Base-by-base conservation (phyloP, 2,113 vertebrate species). In the Salminus brasiliensis region DNA sequence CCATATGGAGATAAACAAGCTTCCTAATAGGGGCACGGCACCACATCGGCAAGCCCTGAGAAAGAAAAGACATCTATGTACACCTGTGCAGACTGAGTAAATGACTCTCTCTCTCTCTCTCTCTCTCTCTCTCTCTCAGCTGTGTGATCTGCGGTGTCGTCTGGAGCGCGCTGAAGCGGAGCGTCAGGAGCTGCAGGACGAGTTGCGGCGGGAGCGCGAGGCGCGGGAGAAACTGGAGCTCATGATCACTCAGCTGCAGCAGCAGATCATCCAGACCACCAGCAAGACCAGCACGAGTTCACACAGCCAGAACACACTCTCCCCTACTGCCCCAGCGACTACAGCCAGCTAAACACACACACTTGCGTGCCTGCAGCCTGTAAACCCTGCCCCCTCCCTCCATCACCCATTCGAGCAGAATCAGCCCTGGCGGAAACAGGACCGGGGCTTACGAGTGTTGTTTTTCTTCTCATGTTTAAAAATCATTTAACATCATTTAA, bases 141-240 rank as follows among this genome's bases (percentile, higher is more conserved):
- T 99, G 85, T 94, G 94, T 32, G 96, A 98, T 85, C 80, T 98
- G 83, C 94, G 95, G 55, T 94, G 95, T 89, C 93, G 97, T 79
- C 59, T 99, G 91, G 96, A 98, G 82, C 94, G 93, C 0, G 97
- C 97, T 0, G 97, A 98, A 90, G 94, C 94, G 0, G 98, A 98
- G 32, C 93, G 98, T n/a, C 94, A 95, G 87, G 96, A 98, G 80
- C 95, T 98, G 79, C 97, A 98, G 69, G 97, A 97, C 67, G 97
- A 98, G 78, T 93, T 99, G 86, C 93, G 94, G 57, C 89, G 93
- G 85, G 98, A 99, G 73, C 93, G 97, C 68, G 96, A 98, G 86
- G 96, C 97, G 6, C 93, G 97, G 67, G 95, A 97, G 76, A 96
- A 96, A 76, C 83, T 99, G 73, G 96, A 98, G 93, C 87, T 94